Base-by-base conservation (phyloP, 2,797 vertebrate genomes). In the Xiphorhynchus erythropygius region DNA sequence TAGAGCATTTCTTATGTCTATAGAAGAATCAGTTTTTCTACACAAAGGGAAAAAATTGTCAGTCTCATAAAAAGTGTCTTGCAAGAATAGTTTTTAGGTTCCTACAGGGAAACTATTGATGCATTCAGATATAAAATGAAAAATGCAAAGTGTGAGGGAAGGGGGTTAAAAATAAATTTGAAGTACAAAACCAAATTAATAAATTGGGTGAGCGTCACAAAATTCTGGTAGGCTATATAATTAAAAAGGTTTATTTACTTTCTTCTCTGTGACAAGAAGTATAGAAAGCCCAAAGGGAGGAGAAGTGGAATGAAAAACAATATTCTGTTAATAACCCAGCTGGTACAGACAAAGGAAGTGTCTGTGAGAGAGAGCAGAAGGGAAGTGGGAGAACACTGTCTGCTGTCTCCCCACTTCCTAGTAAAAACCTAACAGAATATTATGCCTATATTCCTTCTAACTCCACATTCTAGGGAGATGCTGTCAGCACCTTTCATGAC, bases 181-280 rank as follows among this genome's bases (percentile, higher is more conserved):
- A 94, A 95, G 69, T 94, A 56, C 30, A 87, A 91, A 93, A 53
- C 27, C 92, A 65, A 52, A 22, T 27, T 91, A 96, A 94, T 95
- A 90, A 91, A 94, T 78, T 82, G 63, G 83, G 79, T 93, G 84
- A 95, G 30, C 32, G 70, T 81, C 35, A 75, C 91, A 95, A 96
- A 97, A 96, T 87, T 90, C 64, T 87, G 80, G 59, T 89, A 91
- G 93, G 80, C 73, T 68, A 73, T 69, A 80, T 94, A 94, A 97
- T 96, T 95, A 82, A 94, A 96, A 96, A 79, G 44, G 70, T 90
- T 94, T 93, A 94, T 95, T 96, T 96, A 91, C 93, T 90, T 96
- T 94, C 10, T 96, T 93, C 80, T 90, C 65, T 92, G 52, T 83
- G 70, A 96, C 56, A 70, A 94, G 79, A 86, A 89, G 81, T 88